A percentile compares a stretch with the other conserved stretches of the same genome.
These are phyloP conservation scores for Drosophila bunnanda DNA, from an alignment of 2,888 invertebrate genomes.

Conservation along the genomic window DNA sequence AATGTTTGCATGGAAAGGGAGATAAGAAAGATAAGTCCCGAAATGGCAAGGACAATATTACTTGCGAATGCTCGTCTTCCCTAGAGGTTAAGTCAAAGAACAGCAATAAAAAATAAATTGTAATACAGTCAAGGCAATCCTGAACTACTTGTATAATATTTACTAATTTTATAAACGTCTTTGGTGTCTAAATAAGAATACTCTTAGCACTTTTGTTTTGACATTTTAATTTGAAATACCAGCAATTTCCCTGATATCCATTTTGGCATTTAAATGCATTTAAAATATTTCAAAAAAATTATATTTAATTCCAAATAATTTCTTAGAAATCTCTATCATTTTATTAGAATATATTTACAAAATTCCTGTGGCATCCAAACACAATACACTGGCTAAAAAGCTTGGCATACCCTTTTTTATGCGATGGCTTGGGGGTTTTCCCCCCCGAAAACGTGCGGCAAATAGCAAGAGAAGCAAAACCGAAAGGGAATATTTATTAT, in stretches of 20 bases:
- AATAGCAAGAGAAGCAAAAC: slow-evolving; percentile 25
- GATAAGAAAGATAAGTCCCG: slow-evolving; percentile 27
- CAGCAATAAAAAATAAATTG: not conserved
- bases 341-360: not conserved
- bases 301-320: no score
- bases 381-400: not conserved
- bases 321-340: not conserved
- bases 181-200: not conserved
- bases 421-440: not conserved
- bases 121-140: not conserved
- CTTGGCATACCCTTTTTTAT: slow-evolving; percentile 19
- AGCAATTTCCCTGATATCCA: no score
- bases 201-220: no score
- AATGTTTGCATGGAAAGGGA: slow-evolving; percentile 36
- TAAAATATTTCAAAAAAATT: not conserved
- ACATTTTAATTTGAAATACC: no score
- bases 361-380: not conserved
- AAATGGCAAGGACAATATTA: slow-evolving; percentile 4
- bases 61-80: slow-evolving; percentile 5
- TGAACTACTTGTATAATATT: not conserved
- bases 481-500: slow-evolving; percentile 70
- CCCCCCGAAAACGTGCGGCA: slow-evolving; percentile 20
- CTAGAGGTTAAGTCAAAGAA: not conserved
- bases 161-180: not conserved
- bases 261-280: no score